Conservation (phyloP, 2,888 invertebrate species). For the Euplagia quadripunctaria region DNA sequence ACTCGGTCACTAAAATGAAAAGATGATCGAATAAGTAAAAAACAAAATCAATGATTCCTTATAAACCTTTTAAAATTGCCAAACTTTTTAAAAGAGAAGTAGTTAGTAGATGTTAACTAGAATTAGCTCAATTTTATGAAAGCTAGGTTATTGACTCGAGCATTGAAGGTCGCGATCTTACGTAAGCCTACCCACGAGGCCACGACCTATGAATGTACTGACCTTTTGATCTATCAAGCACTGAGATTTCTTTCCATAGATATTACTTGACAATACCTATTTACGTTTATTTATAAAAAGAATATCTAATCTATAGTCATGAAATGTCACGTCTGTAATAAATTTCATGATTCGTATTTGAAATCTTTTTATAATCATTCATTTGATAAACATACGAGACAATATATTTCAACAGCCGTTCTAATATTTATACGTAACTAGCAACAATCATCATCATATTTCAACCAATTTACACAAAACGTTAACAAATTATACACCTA, state of each 20-base stretch:
- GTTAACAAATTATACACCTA: too few relatives aligned
- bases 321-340: background rate
- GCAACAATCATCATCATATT: too few relatives aligned
- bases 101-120: background rate
- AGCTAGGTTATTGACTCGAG: conserved; percentile 6
- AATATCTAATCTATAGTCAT: background rate
- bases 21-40: too few relatives aligned
- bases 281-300: background rate
- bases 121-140: background rate
- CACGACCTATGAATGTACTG: background rate
- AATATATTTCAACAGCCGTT: too few relatives aligned
- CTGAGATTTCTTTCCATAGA: background rate
- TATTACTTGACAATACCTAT: background rate
- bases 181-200: background rate
- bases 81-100: background rate
- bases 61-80: too few relatives aligned
- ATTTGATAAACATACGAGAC: too few relatives aligned
- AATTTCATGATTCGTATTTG: background rate
- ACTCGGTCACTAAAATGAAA: too few relatives aligned
- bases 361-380: background rate
- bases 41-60: too few relatives aligned
- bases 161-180: conserved; percentile 1
- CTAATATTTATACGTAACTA: too few relatives aligned
- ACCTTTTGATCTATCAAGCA: conserved; percentile 5
- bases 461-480: too few relatives aligned